Base-by-base conservation (phyloP, 2,888 invertebrate genomes). In the Ctena decussata region DNA sequence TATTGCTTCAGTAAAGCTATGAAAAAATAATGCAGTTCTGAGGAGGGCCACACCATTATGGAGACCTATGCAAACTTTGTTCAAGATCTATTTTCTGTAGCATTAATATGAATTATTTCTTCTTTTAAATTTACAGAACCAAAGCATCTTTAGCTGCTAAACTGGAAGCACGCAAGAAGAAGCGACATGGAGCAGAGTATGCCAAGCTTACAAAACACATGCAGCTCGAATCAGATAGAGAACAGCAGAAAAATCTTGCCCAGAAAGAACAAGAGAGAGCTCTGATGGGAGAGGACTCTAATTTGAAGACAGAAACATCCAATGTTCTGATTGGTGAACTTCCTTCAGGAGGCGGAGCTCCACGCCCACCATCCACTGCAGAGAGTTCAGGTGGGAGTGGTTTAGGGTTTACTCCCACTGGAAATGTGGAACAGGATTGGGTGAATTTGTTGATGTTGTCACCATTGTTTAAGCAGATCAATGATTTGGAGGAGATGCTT, bases 391-490 rank as follows among this genome's bases (percentile, higher is more conserved):
- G 84, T 24, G 65, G 65, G 18, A 30, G 30, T 65, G 60, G n/a
- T n/a, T 70, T 80, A 41, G 86, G 82, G 27, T 86, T 88, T 65
- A 76, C 77, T 11, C 84, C 91, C 0, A 87, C 92, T 39, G 94
- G 94, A 41, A 93, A 92, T 77, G 75, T 85, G 74, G 95, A 95
- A 84, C 94, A 95, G 83, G 94, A 94, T 85, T 95, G 94, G 94
- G 91, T 95, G 32, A 94, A 94, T 82, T 88, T 95, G 89, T 86
- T 95, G 85, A 95, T 95, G 95, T 92, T 93, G 15, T 95, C 95
- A 11, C 95, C 95, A 12, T 90, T 95, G 41, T 95, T 95, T 89
- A 93, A 94, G 80, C 94, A 95, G 92, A 94, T 95, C 82, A 94
- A 92, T 77, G 95, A 95, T 71, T 88, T 95, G n/a, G 93, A 94